phyloP scores from a whole-genome alignment of 2,797 vertebrate species.

The Sebastiscus albofasciatus region DNA sequence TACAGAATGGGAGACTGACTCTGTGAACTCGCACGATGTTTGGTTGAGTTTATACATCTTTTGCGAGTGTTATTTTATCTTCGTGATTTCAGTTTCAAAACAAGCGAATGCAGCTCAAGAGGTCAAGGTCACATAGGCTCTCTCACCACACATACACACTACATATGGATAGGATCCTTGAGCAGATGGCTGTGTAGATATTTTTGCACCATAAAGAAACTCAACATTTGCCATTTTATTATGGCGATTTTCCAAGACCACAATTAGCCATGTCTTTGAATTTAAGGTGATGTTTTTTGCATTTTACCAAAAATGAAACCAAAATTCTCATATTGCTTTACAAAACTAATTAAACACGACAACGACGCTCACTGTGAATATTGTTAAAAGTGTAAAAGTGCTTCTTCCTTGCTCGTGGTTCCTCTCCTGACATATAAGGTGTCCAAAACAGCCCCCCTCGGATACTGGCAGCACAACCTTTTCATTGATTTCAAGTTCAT shows the following conservation, averaged over 20 bases:
- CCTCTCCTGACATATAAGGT: background rate
- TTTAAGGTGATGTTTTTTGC: background rate
- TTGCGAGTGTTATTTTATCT: background rate
- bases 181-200: background rate
- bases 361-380: background rate
- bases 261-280: background rate
- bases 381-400: background rate
- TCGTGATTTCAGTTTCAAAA: background rate
- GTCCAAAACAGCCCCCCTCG: background rate
- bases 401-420: background rate
- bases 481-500: conserved; percentile 59
- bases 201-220: background rate
- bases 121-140: conserved; percentile 22
- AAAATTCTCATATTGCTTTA: background rate
- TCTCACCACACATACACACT: background rate
- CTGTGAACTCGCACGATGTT: conserved; percentile 16
- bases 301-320: background rate
- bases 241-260: background rate
- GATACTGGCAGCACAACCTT: conserved; percentile 32
- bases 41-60: background rate
- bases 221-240: background rate
- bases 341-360: background rate
- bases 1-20: conserved; percentile 17
- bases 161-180: background rate
- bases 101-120: background rate